Percentiles rank a stretch among this genome's conserved stretches.
Evolutionary conservation across 2,113 vertebrate species (phyloP).

Genomic region (Marcusenius ussheri): DNA sequence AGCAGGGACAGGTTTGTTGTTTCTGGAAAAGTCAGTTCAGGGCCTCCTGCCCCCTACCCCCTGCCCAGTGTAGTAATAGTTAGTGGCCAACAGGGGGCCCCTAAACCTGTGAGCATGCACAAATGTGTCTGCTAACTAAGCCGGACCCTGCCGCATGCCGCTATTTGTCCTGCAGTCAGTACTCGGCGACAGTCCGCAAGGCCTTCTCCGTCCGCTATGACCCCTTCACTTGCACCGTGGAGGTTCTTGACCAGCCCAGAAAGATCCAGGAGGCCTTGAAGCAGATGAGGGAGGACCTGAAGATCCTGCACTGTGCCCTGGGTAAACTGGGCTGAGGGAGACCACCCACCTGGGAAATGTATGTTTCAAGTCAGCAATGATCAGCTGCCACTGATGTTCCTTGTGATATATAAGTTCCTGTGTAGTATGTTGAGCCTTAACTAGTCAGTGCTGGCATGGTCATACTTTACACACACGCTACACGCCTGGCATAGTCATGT

Average conservation of each 20-base stretch:
- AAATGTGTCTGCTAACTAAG: not conserved
- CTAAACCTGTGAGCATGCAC: not conserved
- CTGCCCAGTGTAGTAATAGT: not conserved
- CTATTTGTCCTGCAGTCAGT: slow-evolving; percentile 54
- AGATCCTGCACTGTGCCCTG: slow-evolving; percentile 59
- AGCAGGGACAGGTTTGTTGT: not conserved
- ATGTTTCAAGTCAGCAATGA: not conserved
- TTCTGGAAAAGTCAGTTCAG: not conserved
- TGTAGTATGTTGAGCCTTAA: not conserved
- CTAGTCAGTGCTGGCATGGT: not conserved
- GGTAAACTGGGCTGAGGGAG: slow-evolving; percentile 53
- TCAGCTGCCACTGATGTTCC: not conserved
- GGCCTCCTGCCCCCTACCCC: not conserved
- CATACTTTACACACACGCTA: not conserved
- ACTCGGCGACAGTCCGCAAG: slow-evolving; percentile 58
- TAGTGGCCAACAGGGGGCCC: not conserved
- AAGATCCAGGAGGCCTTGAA: slow-evolving; percentile 60
- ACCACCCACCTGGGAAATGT: not conserved
- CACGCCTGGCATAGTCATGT: not conserved
- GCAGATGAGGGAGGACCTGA: slow-evolving; percentile 62
- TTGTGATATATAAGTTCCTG: not conserved
- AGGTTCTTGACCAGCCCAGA: slow-evolving; percentile 59
- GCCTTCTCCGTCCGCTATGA: slow-evolving; percentile 61
- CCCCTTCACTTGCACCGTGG: slow-evolving; percentile 62
- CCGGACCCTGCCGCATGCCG: not conserved